Base-by-base conservation (phyloP, 2,797 vertebrate genomes). In the Cuculus canorus region DNA sequence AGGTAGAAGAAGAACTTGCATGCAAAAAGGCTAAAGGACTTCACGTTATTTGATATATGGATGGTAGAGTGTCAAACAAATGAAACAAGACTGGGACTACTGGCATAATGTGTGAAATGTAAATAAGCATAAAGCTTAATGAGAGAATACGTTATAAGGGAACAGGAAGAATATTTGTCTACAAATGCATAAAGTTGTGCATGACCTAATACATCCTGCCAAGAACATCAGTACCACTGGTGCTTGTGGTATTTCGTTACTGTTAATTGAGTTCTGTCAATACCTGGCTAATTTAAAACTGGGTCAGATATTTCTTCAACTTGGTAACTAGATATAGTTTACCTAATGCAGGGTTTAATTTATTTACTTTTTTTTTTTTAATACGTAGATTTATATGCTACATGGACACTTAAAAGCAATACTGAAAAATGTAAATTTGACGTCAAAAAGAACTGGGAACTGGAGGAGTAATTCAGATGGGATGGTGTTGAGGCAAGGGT, bases 101-200 rank as follows among this genome's bases (percentile, higher is more conserved):
- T 87, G 68, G 39, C 56, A 91, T 75, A 87, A 91, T 23, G 17
- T 45, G 54, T 13, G 54, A 86, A 65, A 72, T 57, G 50, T 50
- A 88, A 96, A 86, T 72, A 88, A 82, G 32, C 39, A 70, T 56
- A 61, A 80, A 79, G 30, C 35, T 89, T 85, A 89, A 82, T 33
- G n/a, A 72, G 47, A 17, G 37, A 88, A 48, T 48, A 60, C 35
- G n/a, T 82, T 84, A 7, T 24, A 7, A 80, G n/a, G 30, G 64
- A 89, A 47, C 35, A 75, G 35, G 14, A 75, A 59, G 53, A 72
- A 19, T 70, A 65, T 64, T 41, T 41, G 57, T 45, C n/a, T 61
- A 59, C 6, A 28, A 50, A 57, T 65, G 52, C 43, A 76, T 8
- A 2, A 70, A 75, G 23, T 2, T 79, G 23, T 53, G 33, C 33